phyloP scores from a whole-genome alignment of 2,797 vertebrate genomes.

The Leptatherina wallacei region DNA sequence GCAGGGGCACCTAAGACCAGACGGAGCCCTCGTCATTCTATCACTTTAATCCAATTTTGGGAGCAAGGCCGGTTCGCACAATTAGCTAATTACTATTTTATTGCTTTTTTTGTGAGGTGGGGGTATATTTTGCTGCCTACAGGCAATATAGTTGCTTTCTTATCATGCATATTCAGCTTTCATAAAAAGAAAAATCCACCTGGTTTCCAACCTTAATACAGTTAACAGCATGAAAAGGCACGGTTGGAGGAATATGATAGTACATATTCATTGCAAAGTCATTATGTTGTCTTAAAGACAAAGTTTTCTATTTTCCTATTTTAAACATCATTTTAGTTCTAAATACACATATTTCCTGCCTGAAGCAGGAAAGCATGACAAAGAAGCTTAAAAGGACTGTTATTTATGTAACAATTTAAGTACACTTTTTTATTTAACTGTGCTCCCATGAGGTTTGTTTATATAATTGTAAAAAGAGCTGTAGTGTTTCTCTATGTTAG shows the following conservation, averaged over 20 bases:
- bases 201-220: conserved; percentile 9
- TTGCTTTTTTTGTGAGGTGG: conserved; percentile 39
- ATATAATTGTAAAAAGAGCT: not conserved
- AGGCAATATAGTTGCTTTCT: conserved; percentile 21
- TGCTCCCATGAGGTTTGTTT: not conserved
- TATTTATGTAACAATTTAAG: not conserved
- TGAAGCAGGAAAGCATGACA: not conserved
- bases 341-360: not conserved
- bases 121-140: conserved; percentile 33
- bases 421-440: not conserved
- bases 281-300: conserved; percentile 1
- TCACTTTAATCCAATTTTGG: conserved; percentile 20
- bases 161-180: conserved; percentile 31
- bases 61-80: conserved; percentile 20
- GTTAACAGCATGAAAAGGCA: conserved; percentile 23
- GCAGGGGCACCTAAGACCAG: conserved; percentile 13
- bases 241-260: not conserved
- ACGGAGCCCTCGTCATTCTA: conserved; percentile 10
- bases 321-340: not conserved
- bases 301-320: not conserved
- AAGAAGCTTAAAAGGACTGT: not conserved
- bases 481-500: not conserved
- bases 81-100: conserved; percentile 51
- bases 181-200: conserved; percentile 12
- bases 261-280: conserved; percentile 5